Base-by-base conservation (phyloP, 2,797 vertebrate genomes). In the Argya squamiceps region DNA sequence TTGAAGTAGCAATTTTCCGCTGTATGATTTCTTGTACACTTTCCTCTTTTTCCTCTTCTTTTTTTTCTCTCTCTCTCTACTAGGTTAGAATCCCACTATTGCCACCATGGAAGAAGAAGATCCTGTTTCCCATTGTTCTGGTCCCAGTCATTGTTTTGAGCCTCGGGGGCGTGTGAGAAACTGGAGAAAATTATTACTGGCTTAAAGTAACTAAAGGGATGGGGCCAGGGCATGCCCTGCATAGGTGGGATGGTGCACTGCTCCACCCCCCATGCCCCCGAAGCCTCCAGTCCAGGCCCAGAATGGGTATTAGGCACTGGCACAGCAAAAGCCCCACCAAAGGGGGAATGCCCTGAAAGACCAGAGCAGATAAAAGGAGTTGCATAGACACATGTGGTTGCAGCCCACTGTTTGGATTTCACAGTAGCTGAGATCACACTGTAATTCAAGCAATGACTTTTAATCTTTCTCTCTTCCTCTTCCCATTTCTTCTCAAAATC, bases 131-230 rank as follows among this genome's bases (percentile, higher is more conserved):
- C 17, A 15, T 34, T 55, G 5, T 53, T 86, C 20, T 62, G 21
- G 8, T 77, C 24, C 22, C 24, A 53, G 24, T 69, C 64, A 46
- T 18, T 86, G 56, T 62, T 77, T 53, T 47, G 64, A 62, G 26
- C 34, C 34, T 55, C 0, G 0, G 26, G 10, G 7, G 34, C 1
- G 0, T 26, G 9, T 64, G 58, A 56, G 22, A 70, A 77, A 36
- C 15, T 22, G 49, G 26, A 63, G 32, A 27, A 63, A 55, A 55
- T 70, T 0, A 49, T 70, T 43, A 36, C 49, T 63, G 36, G 5
- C 29, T 46, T 69, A 70, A 76, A 88, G 36, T 27, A 55, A 17
- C 17, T 37, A 16, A 39, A 58, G 36, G 36, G 23, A 21, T 8
- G 2, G 15, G 36, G 26, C 7, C 7, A n/a, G 43, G 23, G 50